phyloP scores from a whole-genome alignment of 2,113 vertebrate species.

The Chroicocephalus ridibundus region DNA sequence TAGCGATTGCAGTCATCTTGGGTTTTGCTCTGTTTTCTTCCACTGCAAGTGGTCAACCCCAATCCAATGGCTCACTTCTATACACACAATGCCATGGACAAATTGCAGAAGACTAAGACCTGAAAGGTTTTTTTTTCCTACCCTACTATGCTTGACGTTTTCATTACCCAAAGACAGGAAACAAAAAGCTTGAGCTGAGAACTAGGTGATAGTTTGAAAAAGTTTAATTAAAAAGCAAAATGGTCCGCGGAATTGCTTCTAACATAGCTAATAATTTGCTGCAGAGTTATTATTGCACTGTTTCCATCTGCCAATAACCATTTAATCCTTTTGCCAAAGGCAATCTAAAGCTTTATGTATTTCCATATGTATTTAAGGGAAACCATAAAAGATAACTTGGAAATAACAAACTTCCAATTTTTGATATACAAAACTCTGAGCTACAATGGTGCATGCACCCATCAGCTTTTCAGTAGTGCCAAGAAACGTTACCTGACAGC shows the following conservation, averaged over 20 bases:
- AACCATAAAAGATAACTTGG: neutral
- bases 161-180: slow-evolving; percentile 17
- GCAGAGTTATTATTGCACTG: neutral
- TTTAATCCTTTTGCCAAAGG: slow-evolving; percentile 40
- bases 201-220: neutral
- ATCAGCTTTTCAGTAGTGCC: neutral
- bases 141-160: neutral
- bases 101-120: neutral
- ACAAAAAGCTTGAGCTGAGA: slow-evolving; percentile 8
- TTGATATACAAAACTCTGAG: neutral
- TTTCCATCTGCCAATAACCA: slow-evolving; percentile 38
- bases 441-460: neutral
- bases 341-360: neutral
- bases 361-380: neutral
- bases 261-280: slow-evolving; percentile 46
- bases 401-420: slow-evolving; percentile 7
- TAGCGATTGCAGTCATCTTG: slow-evolving; percentile 13
- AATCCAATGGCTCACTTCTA: neutral
- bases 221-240: slow-evolving; percentile 53
- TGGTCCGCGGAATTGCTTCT: neutral
- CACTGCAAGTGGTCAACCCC: slow-evolving; percentile 14
- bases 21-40: slow-evolving; percentile 4
- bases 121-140: neutral
- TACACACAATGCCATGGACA: neutral
- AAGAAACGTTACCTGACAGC: neutral